Evolutionary conservation across 2,797 vertebrate species (phyloP), one percentile per base, ranked within the genome.

Genomic region (Chloroceryle inda): DNA sequence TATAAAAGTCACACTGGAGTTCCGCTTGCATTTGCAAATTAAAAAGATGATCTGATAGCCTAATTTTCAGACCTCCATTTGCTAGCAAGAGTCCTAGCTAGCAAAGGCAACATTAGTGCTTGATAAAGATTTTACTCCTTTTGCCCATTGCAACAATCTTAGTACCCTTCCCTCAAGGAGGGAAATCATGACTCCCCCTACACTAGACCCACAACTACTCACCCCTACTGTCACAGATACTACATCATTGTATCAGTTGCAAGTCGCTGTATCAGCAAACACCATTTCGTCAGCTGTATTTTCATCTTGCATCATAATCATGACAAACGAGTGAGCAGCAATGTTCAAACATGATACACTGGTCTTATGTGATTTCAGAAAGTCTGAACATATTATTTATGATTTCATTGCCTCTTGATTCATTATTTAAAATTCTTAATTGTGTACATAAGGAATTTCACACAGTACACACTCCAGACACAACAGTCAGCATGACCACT

Each of bases 191-290:
- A 66, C 21, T 16, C 10, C 59, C n/a, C 9, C 3, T 6, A n/a
- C 29, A 11, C 4, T 4, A 17, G 22, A 11, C 13, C 47, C 38
- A 76, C 13, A 50, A 50, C 27, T 47, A 13, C 47, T 33, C 35
- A 38, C 27, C 69, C 27, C 42, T 22, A 19, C 53, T 58, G 29
- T n/a, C 5, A 5, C 62, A 89, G 52, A 50, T 33, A 18, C 52
- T 31, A 6, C n/a, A 13, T 13, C 37, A 10, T 10, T 12, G 2
- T 5, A 10, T 4, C 29, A 42, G 23, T 58, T 37, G 5, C 6
- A 31, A 59, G 13, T 3, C 2, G 0, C 6, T 11, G 10, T 2
- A 7, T 9, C 35, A 47, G 26, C 59, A 56, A 61, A 24, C 21
- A 33, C 9, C 45, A 19, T 10, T 11, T 13, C 3, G 4, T 6